Evolutionary conservation across 2,113 vertebrate species (phyloP).

Genomic region (Sorex fumeus): DNA sequence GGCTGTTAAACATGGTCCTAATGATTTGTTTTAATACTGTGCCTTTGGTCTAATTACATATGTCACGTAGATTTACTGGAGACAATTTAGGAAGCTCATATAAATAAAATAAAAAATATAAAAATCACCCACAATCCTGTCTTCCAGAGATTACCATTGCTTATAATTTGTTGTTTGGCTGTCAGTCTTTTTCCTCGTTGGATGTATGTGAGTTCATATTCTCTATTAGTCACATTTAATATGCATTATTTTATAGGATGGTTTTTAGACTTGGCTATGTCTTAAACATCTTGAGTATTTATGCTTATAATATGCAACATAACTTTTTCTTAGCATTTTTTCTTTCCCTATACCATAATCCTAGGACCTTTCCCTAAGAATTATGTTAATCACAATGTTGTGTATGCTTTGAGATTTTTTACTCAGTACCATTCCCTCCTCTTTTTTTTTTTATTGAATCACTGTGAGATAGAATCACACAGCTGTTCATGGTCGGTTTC

Average conservation of each 20-base stretch:
- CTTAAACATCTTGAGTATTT: slow-evolving; percentile 7
- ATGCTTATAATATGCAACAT: not conserved
- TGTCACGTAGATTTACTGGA: not conserved
- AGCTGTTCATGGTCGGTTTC: too few species aligned
- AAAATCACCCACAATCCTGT: not conserved
- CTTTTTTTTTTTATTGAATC: too few species aligned
- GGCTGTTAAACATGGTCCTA: not conserved
- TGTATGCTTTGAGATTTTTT: not conserved
- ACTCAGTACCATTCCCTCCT: not conserved
- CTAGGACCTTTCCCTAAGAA: not conserved
- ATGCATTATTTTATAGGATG: not conserved
- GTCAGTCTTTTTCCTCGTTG: slow-evolving; percentile 54
- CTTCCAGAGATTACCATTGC: not conserved
- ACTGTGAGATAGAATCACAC: too few species aligned
- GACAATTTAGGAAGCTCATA: not conserved
- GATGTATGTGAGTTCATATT: not conserved
- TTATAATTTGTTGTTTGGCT: not conserved
- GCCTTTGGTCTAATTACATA: slow-evolving; percentile 17
- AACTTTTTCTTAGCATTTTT: not conserved
- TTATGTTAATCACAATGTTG: not conserved
- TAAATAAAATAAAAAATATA: slow-evolving; percentile 12
- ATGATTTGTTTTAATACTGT: not conserved
- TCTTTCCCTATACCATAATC: not conserved
- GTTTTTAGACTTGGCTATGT: not conserved
- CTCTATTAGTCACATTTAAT: not conserved